Evolutionary conservation across 1,140 invertebrate genomes (phyloP), one percentile per base, ranked within the genome.

Genomic region (Dendroctonus ponderosae): DNA sequence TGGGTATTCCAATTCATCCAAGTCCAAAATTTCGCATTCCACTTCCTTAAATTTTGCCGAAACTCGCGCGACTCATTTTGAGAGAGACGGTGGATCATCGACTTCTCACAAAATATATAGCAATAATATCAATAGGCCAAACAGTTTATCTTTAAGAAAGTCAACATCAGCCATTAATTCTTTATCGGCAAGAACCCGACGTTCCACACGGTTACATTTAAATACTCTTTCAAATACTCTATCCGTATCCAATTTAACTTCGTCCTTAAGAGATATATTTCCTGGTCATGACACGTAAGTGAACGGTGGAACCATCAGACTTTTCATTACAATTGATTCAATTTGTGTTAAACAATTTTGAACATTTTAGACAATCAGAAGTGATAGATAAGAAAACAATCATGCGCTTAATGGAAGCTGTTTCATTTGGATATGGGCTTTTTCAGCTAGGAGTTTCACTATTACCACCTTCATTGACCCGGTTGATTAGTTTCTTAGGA

Each of bases 391-490:
- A 70, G 12, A 79, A 82, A 11, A 82, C 84, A 56, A 81, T 89
- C 2, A 76, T 79, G 3, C 77, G 88, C n/a, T 75, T 91, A 14
- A 85, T 89, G 82, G 83, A 83, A 3, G 85, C 87, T 0, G 86
- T 89, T 5, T 88, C 86, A 72, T 90, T 91, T 76, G 89, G 89
- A 7, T 90, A 89, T 71, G 89, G 89, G 6, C 79, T 88, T 44
- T 88, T 91, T 71, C 88, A 90, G 72, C 75, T 91, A 39, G 87
- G 86, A 67, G 82, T 89, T 50, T 90, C 88, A 11, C 79, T 90
- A 46, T 77, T 90, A 12, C 89, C 89, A 7, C 85, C 87, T 0
- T 86, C 87, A 9, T 75, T 90, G 12, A 73, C 90, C 3, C 85
- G 85, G 70, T 72, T 90, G 9, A 87, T 87, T 2, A 85, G 87